A percentile compares a stretch with the other conserved stretches of the same genome.
Evolutionary conservation across 2,797 vertebrate species (phyloP).

Genomic region (Telmatherina bonti): DNA sequence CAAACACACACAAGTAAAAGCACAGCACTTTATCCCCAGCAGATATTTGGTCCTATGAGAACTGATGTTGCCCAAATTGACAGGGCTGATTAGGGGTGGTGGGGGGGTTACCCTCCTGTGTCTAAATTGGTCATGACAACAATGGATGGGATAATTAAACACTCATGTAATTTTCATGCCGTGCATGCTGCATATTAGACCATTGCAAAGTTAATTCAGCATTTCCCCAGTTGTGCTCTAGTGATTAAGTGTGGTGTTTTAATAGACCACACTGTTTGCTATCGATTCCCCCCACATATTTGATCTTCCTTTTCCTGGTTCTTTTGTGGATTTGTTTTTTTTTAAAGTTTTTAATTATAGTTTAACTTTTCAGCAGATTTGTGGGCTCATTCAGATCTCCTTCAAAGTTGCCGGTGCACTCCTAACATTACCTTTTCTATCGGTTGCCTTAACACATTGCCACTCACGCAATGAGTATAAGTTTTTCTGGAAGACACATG

Average conservation of each 20-base stretch:
- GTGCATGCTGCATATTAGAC: conserved; percentile 13
- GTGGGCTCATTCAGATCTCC: neutral
- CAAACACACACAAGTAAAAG: conserved; percentile 27
- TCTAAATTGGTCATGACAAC: conserved; percentile 37
- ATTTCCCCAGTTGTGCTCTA: conserved; percentile 33
- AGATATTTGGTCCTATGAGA: conserved; percentile 57
- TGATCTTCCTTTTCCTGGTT: conserved; percentile 6
- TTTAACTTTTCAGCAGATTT: neutral
- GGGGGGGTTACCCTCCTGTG: conserved; percentile 9
- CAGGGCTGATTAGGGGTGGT: neutral
- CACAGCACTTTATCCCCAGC: conserved; percentile 45
- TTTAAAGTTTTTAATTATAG: neutral
- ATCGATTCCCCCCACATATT: conserved; percentile 33
- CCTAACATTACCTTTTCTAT: neutral
- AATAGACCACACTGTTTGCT: conserved; percentile 24
- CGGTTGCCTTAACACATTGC: neutral
- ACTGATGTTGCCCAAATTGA: conserved; percentile 63
- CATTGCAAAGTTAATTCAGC: conserved; percentile 26
- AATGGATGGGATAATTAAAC: conserved; percentile 61
- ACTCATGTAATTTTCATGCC: conserved; percentile 34
- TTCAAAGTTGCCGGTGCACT: neutral
- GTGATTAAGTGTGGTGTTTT: conserved; percentile 38
- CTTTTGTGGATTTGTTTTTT: conserved; percentile 6
- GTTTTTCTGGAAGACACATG: neutral
- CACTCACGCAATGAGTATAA: neutral